Percentiles rank a stretch among this genome's conserved stretches.
These are phyloP conservation scores for Catocala sponsa DNA, from an alignment of 2,888 invertebrate species.

Conservation along the genomic window DNA sequence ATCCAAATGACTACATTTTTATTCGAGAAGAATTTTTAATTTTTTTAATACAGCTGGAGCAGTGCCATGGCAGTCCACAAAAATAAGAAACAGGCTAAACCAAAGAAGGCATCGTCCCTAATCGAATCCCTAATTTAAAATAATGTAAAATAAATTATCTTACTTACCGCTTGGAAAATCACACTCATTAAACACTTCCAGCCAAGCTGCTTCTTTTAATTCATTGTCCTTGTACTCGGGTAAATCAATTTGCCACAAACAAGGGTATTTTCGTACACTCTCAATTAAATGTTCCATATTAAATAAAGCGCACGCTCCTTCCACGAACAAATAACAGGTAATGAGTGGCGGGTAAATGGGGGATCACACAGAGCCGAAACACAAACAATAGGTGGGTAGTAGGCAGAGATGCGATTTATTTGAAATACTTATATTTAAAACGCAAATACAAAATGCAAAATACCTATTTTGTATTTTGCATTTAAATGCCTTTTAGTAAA, in stretches of 20 bases:
- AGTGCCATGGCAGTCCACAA: conserved; percentile 14
- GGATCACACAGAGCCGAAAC: too few relatives aligned
- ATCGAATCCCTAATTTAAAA: conserved; percentile 1
- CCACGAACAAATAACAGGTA: too few relatives aligned
- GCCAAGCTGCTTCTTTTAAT: conserved; percentile 14
- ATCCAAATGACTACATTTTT: conserved; percentile 12
- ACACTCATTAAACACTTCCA: conserved; percentile 12
- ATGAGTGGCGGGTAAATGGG: too few relatives aligned
- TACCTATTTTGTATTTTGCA: too few relatives aligned
- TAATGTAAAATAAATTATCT: conserved; percentile 54
- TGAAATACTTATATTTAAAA: too few relatives aligned
- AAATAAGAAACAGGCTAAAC: conserved; percentile 12
- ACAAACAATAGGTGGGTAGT: too few relatives aligned
- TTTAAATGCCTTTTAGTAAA: too few relatives aligned
- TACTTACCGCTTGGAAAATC: conserved; percentile 11
- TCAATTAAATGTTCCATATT: conserved; percentile 10
- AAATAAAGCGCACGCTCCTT: too few relatives aligned
- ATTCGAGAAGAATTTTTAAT: conserved; percentile 23
- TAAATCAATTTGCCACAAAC: conserved; percentile 13
- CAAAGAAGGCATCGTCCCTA: not conserved
- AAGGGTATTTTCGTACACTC: conserved; percentile 14
- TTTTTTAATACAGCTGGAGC: conserved; percentile 23
- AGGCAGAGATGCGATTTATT: too few relatives aligned
- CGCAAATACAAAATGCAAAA: too few relatives aligned
- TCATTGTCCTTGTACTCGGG: conserved; percentile 11